phyloP scores from a whole-genome alignment of 2,113 vertebrate genomes.

The Prinia subflava region DNA sequence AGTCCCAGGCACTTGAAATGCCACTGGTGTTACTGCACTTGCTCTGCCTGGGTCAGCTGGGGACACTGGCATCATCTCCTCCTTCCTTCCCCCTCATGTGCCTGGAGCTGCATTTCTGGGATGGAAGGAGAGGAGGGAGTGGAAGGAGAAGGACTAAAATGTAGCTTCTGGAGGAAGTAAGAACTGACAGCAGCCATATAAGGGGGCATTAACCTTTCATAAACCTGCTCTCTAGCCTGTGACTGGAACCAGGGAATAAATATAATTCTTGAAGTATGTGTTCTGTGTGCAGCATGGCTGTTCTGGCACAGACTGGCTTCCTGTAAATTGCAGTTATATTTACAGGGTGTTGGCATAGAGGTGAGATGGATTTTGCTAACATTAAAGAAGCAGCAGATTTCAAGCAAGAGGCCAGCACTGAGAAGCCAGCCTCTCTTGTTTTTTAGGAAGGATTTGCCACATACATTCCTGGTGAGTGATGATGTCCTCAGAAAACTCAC shows the following conservation, averaged over 20 bases:
- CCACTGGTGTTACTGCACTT: rapidly evolving
- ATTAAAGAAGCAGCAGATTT: not conserved
- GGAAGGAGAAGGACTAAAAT: not conserved
- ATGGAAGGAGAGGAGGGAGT: not conserved
- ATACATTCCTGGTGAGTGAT: not conserved
- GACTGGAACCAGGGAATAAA: constrained; percentile 13
- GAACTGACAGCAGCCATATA: constrained; percentile 42
- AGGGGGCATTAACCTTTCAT: constrained; percentile 53
- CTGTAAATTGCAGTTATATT: not conserved
- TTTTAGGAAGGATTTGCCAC: not conserved
- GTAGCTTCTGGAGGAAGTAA: not conserved
- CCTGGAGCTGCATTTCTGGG: not conserved
- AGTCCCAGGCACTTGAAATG: not conserved
- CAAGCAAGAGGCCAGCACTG: not conserved
- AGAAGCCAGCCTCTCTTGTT: rapidly evolving
- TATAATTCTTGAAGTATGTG: not conserved
- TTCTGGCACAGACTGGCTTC: not conserved
- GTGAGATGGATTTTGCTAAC: not conserved
- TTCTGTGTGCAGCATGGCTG: not conserved
- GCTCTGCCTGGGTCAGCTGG: not conserved
- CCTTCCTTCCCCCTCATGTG: not conserved
- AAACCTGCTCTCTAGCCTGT: constrained; percentile 46
- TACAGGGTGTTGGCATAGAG: not conserved
- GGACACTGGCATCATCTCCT: not conserved
- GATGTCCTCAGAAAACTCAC: not conserved